Conservation (phyloP, 2,797 vertebrate genomes). For the Danio aesculapii region DNA sequence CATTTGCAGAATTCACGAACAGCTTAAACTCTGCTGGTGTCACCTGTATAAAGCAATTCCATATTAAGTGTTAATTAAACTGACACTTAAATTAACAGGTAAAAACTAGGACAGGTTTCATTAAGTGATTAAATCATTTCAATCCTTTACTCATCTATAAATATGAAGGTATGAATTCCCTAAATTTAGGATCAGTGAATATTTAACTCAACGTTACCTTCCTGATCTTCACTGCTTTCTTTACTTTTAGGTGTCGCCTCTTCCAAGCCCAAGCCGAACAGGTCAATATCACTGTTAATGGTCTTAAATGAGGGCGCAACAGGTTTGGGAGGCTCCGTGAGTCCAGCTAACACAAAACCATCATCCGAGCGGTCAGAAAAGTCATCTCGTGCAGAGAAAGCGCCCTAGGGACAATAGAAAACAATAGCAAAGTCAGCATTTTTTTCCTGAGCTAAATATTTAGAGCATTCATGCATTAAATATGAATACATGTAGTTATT, state of each 20-base stretch:
- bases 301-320: conserved; percentile 68
- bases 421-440: too few species aligned
- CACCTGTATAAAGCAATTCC: too few species aligned
- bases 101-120: conserved; percentile 4
- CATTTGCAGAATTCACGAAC: background rate
- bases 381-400: conserved; percentile 80
- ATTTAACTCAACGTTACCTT: conserved; percentile 38
- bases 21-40: background rate
- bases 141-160: background rate
- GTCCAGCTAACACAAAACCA: conserved; percentile 64
- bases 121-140: background rate
- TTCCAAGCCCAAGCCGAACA: conserved; percentile 82
- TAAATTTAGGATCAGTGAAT: background rate
- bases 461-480: too few species aligned
- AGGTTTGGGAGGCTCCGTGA: conserved; percentile 62
- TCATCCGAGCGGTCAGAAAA: conserved; percentile 80
- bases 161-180: background rate
- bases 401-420: conserved; percentile 66
- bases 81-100: background rate
- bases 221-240: conserved; percentile 81
- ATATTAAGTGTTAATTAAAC: background rate
- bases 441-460: too few species aligned
- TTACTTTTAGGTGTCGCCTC: conserved; percentile 65
- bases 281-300: conserved; percentile 72
- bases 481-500: too few species aligned